Conservation (phyloP, 2,888 invertebrate genomes). For the Orthosia incerta region DNA sequence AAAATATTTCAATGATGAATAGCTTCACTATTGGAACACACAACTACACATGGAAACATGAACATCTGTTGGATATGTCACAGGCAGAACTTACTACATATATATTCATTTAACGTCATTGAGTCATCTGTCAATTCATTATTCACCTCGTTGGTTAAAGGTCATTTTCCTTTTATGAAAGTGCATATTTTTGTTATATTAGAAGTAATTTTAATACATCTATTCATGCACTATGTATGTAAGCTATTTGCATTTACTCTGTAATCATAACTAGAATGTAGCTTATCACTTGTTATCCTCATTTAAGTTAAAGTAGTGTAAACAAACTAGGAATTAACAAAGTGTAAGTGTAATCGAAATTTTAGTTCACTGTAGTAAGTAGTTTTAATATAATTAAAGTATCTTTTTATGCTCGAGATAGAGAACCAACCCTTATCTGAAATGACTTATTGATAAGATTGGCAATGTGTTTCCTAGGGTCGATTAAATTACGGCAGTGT, state of each 20-base stretch:
- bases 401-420: conserved; percentile 22
- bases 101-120: conserved; percentile 1
- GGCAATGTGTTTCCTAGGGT: not conserved
- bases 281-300: conserved; percentile 18
- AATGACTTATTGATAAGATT: not conserved
- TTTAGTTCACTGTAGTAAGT: conserved; percentile 10
- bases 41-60: no score
- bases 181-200: conserved; percentile 6
- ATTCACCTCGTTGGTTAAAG: not conserved
- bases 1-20: no score
- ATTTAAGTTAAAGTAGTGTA: conserved; percentile 23
- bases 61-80: no score
- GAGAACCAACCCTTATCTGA: conserved; percentile 3
- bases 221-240: conserved; percentile 29
- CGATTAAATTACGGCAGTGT: no score
- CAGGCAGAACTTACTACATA: no score
- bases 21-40: no score
- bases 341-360: conserved; percentile 40
- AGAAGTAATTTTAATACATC: not conserved
- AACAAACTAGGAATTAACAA: conserved; percentile 16
- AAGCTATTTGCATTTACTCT: conserved; percentile 53
- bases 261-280: conserved; percentile 32
- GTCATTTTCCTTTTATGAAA: conserved; percentile 15
- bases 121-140: not conserved
- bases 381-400: not conserved